Evolutionary conservation across 2,888 invertebrate genomes (phyloP).

Genomic region (Parochlus steinenii): DNA sequence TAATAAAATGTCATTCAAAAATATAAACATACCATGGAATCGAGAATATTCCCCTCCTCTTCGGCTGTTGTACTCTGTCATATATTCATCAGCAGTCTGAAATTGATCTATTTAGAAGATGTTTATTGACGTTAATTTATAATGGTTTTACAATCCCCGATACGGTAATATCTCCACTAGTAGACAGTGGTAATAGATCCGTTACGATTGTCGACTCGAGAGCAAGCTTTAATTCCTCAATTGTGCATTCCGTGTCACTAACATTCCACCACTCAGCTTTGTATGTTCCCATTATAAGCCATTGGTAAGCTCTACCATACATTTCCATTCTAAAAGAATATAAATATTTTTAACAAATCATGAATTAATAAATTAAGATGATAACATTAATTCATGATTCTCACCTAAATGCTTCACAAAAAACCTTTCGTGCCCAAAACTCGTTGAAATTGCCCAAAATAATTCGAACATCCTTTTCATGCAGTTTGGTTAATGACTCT

Average conservation of each 20-base stretch:
- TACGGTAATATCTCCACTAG: constrained; percentile 71
- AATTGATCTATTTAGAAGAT: constrained; percentile 1
- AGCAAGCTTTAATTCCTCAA: constrained; percentile 56
- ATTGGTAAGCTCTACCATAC: constrained; percentile 85
- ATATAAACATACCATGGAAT: constrained; percentile 91
- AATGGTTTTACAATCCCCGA: constrained; percentile 63
- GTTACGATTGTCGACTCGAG: constrained; percentile 79
- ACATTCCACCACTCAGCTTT: constrained; percentile 57
- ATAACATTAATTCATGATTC: too few species aligned
- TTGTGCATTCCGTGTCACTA: constrained; percentile 47
- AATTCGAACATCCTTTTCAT: constrained; percentile 84
- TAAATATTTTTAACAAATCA: constrained; percentile 8
- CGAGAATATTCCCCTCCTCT: constrained; percentile 74
- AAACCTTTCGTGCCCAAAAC: constrained; percentile 76
- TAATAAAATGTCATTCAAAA: too few species aligned
- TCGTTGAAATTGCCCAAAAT: constrained; percentile 94
- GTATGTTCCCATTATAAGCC: constrained; percentile 86
- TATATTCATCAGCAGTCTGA: constrained; percentile 81
- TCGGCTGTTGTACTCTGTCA: constrained; percentile 64
- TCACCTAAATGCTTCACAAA: constrained; percentile 71
- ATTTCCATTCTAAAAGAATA: constrained; percentile 47
- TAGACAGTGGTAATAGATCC: constrained; percentile 72
- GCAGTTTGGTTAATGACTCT: constrained; percentile 59
- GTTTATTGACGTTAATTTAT: neutral
- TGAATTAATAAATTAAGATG: neutral